Conservation (phyloP, 2,888 invertebrate genomes). For the Pseudococcus viburni region DNA sequence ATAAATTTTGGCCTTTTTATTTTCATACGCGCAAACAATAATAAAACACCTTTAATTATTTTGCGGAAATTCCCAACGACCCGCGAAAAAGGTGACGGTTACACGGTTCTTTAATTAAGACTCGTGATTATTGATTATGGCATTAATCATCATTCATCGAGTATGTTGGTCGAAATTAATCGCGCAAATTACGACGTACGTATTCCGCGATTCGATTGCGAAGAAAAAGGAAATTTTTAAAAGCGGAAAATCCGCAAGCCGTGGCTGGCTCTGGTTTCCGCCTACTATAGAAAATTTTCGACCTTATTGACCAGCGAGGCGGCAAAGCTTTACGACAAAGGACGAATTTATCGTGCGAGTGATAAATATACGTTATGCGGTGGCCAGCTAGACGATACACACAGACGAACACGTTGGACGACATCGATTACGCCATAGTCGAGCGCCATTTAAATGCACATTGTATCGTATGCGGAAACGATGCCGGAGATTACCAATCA, state of each 20-base stretch:
- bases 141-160: background rate
- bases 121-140: background rate
- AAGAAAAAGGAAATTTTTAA: background rate
- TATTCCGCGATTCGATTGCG: background rate
- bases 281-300: background rate
- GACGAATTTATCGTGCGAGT: slow-evolving; percentile 22
- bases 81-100: slow-evolving; percentile 44
- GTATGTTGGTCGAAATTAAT: background rate
- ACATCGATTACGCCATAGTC: background rate
- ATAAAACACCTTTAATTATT: background rate
- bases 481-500: background rate
- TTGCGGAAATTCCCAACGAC: background rate
- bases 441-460: background rate
- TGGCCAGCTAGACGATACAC: background rate
- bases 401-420: background rate
- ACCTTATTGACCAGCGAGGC: slow-evolving; percentile 22
- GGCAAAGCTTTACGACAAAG: slow-evolving; percentile 3
- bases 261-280: background rate
- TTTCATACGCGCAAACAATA: background rate
- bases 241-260: background rate
- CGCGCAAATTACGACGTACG: background rate
- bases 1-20: background rate
- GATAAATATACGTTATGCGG: background rate
- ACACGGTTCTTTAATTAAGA: background rate
- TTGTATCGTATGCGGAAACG: background rate